Evolutionary conservation across 2,888 invertebrate species (phyloP).

Genomic region (Flabesymbios commensalis): DNA sequence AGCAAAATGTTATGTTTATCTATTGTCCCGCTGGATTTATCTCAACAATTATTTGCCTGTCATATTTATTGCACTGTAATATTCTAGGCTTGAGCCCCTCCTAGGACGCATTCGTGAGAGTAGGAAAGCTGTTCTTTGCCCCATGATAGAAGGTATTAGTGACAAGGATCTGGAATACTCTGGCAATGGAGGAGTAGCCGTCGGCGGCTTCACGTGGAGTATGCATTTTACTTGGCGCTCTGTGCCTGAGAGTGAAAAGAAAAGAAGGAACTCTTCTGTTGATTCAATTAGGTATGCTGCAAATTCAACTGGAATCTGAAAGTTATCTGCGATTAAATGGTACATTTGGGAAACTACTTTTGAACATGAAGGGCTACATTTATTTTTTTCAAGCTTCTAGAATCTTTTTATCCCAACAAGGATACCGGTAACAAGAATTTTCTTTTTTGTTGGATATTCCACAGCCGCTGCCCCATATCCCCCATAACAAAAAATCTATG

Average conservation of each 20-base stretch:
- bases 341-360: too few species aligned
- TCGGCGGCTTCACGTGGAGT: constrained; percentile 64
- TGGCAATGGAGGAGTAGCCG: constrained; percentile 49
- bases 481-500: too few species aligned
- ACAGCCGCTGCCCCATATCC: too few species aligned
- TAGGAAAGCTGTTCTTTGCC: constrained; percentile 80
- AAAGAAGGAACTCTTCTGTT: constrained; percentile 41
- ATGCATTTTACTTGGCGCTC: constrained; percentile 88
- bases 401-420: too few species aligned
- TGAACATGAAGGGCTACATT: too few species aligned
- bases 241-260: constrained; percentile 49
- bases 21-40: too few species aligned
- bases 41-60: not conserved
- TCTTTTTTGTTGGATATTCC: too few species aligned
- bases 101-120: constrained; percentile 82
- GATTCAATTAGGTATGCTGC: constrained; percentile 63
- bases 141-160: constrained; percentile 94
- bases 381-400: too few species aligned
- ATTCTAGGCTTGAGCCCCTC: constrained; percentile 78
- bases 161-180: constrained; percentile 70
- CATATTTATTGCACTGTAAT: not conserved
- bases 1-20: too few species aligned
- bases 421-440: too few species aligned
- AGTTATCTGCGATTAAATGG: too few species aligned
- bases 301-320: too few species aligned